phyloP scores from a whole-genome alignment of 2,113 vertebrate genomes.

The Proteles cristata region DNA sequence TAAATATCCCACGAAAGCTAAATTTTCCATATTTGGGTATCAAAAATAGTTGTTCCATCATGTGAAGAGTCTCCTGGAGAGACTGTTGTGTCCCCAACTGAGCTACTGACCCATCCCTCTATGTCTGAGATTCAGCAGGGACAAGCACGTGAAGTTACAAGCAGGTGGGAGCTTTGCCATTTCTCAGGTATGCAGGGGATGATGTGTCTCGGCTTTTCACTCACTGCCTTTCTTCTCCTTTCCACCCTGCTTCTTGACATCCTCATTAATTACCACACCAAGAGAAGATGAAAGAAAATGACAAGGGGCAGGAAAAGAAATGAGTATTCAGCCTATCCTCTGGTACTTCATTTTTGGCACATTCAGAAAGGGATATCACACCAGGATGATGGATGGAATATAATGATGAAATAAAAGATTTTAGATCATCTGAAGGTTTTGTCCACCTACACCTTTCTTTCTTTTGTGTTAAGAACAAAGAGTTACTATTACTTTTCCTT shows the following conservation, averaged over 20 bases:
- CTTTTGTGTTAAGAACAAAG: not conserved
- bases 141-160: not conserved
- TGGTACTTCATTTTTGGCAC: not conserved
- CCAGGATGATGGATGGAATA: not conserved
- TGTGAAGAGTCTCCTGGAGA: not conserved
- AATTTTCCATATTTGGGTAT: not conserved
- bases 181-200: not conserved
- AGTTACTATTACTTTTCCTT: not conserved
- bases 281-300: constrained; percentile 7
- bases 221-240: not conserved
- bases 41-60: constrained; percentile 8
- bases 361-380: not conserved
- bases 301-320: not conserved
- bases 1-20: constrained; percentile 63
- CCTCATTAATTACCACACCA: not conserved
- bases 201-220: not conserved
- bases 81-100: not conserved
- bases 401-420: not conserved
- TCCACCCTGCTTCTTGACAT: not conserved
- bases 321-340: not conserved
- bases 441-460: not conserved
- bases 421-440: not conserved
- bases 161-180: not conserved
- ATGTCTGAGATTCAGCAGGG: not conserved
- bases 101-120: not conserved